Evolutionary conservation across 2,113 vertebrate species (phyloP), one percentile per base, ranked within the genome.

Genomic region (Galbula dea): DNA sequence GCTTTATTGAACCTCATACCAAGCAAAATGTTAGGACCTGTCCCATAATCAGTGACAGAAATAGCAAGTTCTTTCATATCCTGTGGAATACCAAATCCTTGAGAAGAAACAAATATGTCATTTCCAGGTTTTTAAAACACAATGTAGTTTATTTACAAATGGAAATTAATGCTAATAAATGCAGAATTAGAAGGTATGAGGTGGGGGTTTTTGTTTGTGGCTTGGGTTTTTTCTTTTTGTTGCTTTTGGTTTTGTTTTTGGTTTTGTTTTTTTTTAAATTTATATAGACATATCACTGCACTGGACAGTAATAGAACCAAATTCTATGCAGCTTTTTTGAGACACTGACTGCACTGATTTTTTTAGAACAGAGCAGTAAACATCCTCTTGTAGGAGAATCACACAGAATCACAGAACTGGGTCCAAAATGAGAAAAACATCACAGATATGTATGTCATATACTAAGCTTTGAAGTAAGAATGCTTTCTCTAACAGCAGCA

Each of bases 391-490:
- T 63, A 74, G 39, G 6, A 69, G 46, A 67, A 88, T 36, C 30
- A 86, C 61, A 68, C 22, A 39, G 29, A 81, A 90, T 90, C 48
- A 32, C 27, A 57, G 27, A 32, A 52, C 27, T 57, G n/a, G 2
- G 27, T 67, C 30, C 4, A 4, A 63, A 76, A 18, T 68, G 48
- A 75, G 26, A 54, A 89, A 32, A 89, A 16, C 66, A 55, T 65
- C n/a, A 83, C 30, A 57, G 9, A 34, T 51, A 52, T 55, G 12
- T 45, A 75, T 20, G 1, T 26, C 57, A 32, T 59, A 67, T 17
- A 7, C 69, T 85, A 77, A 79, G 24, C 80, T 93, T 95, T 90
- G 73, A 86, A 93, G n/a, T 12, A 77, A 65, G 93, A 83, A 65
- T 88, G 22, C 26, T 66, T 82, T 90, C 27, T 83, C 37, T 90